These are phyloP conservation scores for Sebastes taczanowskii DNA, from an alignment of 2,797 vertebrate species.

Conservation along the genomic window DNA sequence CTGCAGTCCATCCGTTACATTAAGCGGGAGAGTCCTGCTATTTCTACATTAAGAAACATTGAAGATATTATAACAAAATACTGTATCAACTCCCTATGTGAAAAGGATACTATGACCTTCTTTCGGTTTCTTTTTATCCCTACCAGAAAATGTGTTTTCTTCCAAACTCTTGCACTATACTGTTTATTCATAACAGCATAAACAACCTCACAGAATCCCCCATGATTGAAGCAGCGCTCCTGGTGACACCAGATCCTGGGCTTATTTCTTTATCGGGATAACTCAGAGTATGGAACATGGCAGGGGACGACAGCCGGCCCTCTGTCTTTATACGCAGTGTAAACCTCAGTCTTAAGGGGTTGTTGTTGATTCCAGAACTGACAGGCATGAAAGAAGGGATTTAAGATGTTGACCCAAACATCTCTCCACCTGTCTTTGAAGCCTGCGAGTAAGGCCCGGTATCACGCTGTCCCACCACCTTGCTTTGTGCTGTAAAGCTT, in stretches of 20 bases:
- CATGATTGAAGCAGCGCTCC: conserved; percentile 32
- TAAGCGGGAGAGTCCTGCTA: background rate
- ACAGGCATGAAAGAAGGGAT: conserved; percentile 71
- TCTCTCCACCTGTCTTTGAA: conserved; percentile 68
- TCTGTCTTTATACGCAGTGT: conserved; percentile 36
- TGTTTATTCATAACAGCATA: conserved; percentile 34
- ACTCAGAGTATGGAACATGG: conserved; percentile 44
- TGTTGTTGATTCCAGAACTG: conserved; percentile 59
- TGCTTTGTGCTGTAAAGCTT: conserved; percentile 48
- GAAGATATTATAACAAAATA: background rate
- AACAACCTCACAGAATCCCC: conserved; percentile 19
- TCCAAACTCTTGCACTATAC: background rate
- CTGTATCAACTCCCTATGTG: background rate
- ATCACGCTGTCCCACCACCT: conserved; percentile 51
- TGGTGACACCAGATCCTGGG: conserved; percentile 51
- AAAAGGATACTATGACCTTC: background rate
- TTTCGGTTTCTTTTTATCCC: background rate
- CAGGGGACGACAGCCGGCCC: conserved; percentile 40
- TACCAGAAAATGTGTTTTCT: background rate
- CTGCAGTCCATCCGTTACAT: no score
- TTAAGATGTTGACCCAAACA: conserved; percentile 69
- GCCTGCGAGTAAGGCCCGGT: conserved; percentile 44
- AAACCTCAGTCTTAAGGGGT: conserved; percentile 50
- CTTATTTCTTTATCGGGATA: conserved; percentile 56
- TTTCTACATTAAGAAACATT: background rate